phyloP scores from a whole-genome alignment of 1,140 invertebrate genomes.

The Pogonognathellus flavescens region DNA sequence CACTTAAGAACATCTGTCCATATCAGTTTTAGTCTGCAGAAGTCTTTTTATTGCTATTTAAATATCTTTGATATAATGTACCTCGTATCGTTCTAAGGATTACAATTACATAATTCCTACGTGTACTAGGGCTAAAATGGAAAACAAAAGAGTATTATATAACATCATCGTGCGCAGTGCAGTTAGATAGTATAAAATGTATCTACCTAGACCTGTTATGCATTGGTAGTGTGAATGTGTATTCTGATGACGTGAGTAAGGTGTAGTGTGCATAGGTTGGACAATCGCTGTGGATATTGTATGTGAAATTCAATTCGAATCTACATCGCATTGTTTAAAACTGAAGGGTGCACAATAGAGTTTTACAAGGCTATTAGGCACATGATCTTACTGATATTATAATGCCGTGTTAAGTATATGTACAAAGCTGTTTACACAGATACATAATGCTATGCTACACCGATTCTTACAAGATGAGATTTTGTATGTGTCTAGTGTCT shows the following conservation, averaged over 20 bases:
- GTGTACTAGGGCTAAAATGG: too few species aligned
- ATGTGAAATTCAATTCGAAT: constrained; percentile 4
- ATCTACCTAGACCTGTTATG: background rate
- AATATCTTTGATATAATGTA: too few species aligned
- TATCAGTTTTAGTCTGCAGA: too few species aligned
- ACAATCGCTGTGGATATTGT: background rate
- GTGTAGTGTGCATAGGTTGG: background rate
- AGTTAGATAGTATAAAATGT: too few species aligned
- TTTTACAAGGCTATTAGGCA: background rate
- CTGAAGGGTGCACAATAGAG: background rate
- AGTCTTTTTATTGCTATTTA: too few species aligned
- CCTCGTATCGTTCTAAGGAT: too few species aligned
- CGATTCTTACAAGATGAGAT: background rate
- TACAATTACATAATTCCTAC: too few species aligned
- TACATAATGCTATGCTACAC: background rate
- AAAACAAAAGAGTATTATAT: too few species aligned
- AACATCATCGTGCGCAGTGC: too few species aligned
- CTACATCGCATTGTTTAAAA: background rate
- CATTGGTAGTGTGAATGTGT: background rate
- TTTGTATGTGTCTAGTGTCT: too few species aligned
- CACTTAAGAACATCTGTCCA: too few species aligned
- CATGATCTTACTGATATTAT: background rate
- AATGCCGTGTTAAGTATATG: background rate
- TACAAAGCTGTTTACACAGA: background rate
- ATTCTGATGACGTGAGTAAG: background rate